These are phyloP conservation scores for Brachymystax lenok DNA, from an alignment of 2,797 vertebrate species.

Conservation along the genomic window DNA sequence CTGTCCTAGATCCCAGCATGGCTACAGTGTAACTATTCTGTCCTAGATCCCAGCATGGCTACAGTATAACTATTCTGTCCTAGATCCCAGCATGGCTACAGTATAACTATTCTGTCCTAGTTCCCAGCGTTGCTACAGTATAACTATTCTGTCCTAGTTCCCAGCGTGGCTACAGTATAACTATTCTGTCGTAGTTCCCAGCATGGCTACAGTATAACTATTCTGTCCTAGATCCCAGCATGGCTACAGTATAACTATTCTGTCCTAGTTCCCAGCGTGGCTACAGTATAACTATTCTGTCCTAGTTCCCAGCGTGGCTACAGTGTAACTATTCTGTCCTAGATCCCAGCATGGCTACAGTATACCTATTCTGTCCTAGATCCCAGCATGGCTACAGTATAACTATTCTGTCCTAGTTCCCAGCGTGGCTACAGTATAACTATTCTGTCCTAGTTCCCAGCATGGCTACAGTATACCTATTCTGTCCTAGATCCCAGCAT, in stretches of 20 bases:
- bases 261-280: conserved; percentile 12
- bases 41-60: conserved; percentile 7
- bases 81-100: conserved; percentile 1
- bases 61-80: conserved; percentile 16
- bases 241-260: conserved; percentile 2
- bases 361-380: conserved; percentile 13
- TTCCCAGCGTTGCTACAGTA: conserved; percentile 1
- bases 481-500: conserved; percentile 15
- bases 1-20: conserved; percentile 15
- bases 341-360: conserved; percentile 1
- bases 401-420: conserved; percentile 19
- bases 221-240: conserved; percentile 19
- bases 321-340: conserved; percentile 14
- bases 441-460: conserved; percentile 19
- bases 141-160: conserved; percentile 17
- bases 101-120: conserved; percentile 12
- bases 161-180: not conserved
- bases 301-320: conserved; percentile 8
- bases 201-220: not conserved
- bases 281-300: conserved; percentile 11
- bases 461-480: not conserved
- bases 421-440: not conserved
- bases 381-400: not conserved
- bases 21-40: conserved; percentile 6
- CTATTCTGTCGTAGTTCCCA: conserved; percentile 18